Percentiles rank a stretch among this genome's conserved stretches.
phyloP scores from a whole-genome alignment of 2,113 vertebrate species.

The Serilophus lunatus region DNA sequence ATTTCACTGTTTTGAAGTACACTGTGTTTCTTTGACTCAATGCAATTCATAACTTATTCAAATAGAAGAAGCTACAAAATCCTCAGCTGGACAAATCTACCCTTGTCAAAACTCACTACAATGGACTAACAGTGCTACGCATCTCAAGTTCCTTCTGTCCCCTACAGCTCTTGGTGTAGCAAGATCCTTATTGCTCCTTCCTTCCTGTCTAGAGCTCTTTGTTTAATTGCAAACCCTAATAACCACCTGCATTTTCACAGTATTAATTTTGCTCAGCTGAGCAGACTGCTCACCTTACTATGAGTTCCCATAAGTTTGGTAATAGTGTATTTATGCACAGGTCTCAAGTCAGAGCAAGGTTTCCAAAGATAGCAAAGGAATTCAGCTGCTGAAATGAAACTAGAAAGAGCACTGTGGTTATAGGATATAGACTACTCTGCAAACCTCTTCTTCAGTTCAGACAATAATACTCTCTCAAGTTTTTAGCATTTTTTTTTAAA shows the following conservation, averaged over 20 bases:
- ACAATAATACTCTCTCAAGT: background rate
- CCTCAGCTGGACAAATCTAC: background rate
- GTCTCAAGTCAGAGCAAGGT: background rate
- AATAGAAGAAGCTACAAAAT: background rate
- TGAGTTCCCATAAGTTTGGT: background rate
- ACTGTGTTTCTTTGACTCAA: background rate
- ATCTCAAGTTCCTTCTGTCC: background rate
- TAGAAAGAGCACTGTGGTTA: background rate
- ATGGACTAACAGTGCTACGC: background rate
- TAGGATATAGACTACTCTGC: background rate
- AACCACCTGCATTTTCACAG: background rate
- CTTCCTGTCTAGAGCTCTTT: background rate
- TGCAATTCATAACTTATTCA: background rate
- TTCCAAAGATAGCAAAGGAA: background rate
- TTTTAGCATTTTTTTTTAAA: background rate
- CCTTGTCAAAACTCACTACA: background rate
- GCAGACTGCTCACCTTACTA: background rate
- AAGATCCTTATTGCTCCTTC: background rate
- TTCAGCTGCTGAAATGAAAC: background rate
- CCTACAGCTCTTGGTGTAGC: background rate
- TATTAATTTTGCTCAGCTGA: background rate
- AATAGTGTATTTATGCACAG: rapidly evolving
- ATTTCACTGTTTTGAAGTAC: background rate
- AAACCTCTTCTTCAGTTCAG: background rate
- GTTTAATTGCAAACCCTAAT: background rate